Evolutionary conservation across 1,140 invertebrate species (phyloP).

Genomic region (Drosophila sulfurigaster): DNA sequence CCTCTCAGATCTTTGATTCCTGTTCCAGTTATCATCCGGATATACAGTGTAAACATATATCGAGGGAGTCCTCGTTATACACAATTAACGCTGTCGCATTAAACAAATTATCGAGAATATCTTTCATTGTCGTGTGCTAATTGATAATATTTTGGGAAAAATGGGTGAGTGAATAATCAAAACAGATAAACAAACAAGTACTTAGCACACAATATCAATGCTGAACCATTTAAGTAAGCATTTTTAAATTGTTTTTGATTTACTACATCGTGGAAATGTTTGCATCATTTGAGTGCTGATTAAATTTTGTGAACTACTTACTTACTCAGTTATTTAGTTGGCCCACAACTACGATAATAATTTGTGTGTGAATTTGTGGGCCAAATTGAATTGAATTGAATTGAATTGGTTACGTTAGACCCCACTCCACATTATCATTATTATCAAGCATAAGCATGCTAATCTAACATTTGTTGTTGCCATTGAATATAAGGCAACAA

Average conservation of each 20-base stretch:
- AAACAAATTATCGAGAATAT: background rate
- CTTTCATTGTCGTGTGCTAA: slow-evolving; percentile 45
- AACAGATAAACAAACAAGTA: slow-evolving; percentile 2
- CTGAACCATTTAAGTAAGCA: slow-evolving; percentile 3
- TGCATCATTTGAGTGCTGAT: slow-evolving; percentile 39
- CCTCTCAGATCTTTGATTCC: slow-evolving; percentile 43
- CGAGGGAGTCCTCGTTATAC: background rate
- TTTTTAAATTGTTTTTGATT: slow-evolving; percentile 27
- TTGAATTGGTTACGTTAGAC: slow-evolving; percentile 7
- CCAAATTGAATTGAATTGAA: background rate
- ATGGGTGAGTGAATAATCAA: slow-evolving; percentile 62
- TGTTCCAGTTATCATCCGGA: background rate
- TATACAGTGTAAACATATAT: background rate
- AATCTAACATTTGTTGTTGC: slow-evolving; percentile 17
- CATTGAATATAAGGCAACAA: slow-evolving; percentile 1
- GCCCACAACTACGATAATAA: slow-evolving; percentile 24
- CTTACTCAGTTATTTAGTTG: background rate
- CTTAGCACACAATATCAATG: background rate
- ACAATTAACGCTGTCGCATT: background rate
- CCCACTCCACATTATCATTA: slow-evolving; percentile 8
- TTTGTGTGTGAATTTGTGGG: slow-evolving; percentile 22
- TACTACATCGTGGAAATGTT: slow-evolving; percentile 23
- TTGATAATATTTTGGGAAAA: slow-evolving; percentile 60
- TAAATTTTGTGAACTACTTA: slow-evolving; percentile 5
- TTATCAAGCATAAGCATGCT: background rate